These are phyloP conservation scores for Microtus richardsoni DNA, from an alignment of 2,113 vertebrate species.

Conservation along the genomic window DNA sequence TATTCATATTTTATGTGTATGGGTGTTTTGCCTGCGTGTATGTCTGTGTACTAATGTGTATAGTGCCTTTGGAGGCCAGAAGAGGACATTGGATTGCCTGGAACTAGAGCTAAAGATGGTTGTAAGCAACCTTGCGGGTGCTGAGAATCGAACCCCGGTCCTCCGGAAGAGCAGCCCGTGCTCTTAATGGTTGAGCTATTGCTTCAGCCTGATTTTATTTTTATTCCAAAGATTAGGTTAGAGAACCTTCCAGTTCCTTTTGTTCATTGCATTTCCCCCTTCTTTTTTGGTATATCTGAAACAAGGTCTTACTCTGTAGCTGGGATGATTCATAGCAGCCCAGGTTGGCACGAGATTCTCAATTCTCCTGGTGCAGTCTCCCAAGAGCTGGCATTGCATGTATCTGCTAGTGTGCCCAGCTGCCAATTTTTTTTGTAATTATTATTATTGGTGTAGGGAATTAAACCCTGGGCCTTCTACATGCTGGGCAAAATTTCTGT, in stretches of 20 bases:
- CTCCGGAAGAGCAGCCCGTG: neutral
- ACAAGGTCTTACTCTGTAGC: neutral
- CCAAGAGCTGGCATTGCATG: too few relatives aligned
- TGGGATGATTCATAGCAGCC: neutral
- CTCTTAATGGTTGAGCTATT: neutral
- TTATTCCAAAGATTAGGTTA: neutral
- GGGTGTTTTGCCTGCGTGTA: too few relatives aligned
- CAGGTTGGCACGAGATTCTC: neutral
- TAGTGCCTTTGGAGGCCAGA: neutral
- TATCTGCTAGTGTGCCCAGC: neutral
- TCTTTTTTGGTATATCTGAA: neutral
- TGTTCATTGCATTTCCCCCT: neutral
- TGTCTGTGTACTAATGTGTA: too few relatives aligned
- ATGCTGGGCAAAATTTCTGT: neutral
- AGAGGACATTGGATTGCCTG: neutral
- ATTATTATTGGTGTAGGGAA: neutral
- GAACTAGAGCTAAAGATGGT: neutral
- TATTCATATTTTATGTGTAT: neutral
- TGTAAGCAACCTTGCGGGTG: neutral
- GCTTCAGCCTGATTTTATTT: neutral
- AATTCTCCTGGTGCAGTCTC: neutral
- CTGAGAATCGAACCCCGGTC: neutral
- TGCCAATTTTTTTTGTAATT: neutral
- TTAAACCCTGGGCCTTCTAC: neutral
- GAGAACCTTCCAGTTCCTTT: neutral